Conservation (phyloP, 2,888 invertebrate species). For the Copidosoma aretas region DNA sequence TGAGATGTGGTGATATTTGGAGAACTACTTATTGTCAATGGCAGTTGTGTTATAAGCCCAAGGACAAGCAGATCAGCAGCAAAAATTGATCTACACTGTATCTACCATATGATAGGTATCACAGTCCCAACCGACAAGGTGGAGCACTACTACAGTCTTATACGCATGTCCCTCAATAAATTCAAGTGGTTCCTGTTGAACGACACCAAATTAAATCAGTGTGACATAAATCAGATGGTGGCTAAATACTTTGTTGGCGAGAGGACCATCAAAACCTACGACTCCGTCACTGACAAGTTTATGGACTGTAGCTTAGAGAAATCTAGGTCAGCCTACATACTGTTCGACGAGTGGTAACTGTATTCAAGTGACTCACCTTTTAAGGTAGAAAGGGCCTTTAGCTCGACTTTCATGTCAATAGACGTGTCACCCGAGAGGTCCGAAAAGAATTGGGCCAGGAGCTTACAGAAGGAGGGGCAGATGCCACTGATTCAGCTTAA, state of each 20-base stretch:
- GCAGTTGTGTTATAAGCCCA: constrained; percentile 35
- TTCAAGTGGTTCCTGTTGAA: constrained; percentile 94
- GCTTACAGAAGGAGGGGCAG: constrained; percentile 3
- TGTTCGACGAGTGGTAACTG: constrained; percentile 87
- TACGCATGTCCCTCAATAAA: constrained; percentile 72
- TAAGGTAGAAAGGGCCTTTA: constrained; percentile 46
- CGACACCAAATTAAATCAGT: constrained; percentile 92
- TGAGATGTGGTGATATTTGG: constrained; percentile 94
- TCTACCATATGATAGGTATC: constrained; percentile 88
- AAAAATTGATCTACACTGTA: constrained; percentile 70
- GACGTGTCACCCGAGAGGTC: constrained; percentile 44
- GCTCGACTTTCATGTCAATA: constrained; percentile 21
- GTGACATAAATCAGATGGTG: constrained; percentile 93
- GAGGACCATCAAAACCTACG: constrained; percentile 97
- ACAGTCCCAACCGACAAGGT: constrained; percentile 98
- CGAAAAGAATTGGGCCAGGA: constrained; percentile 13
- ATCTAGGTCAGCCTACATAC: constrained; percentile 96
- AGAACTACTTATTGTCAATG: constrained; percentile 85
- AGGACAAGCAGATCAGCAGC: constrained; percentile 43
- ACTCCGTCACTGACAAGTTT: constrained; percentile 94
- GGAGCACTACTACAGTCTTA: constrained; percentile 96
- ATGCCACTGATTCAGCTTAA: constrained; percentile 68
- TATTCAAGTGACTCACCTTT: constrained; percentile 52
- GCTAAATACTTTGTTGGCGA: constrained; percentile 97
- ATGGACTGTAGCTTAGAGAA: constrained; percentile 98